Percentiles rank a stretch among this genome's conserved stretches.
Conservation (phyloP, 2,888 invertebrate genomes). For the Brenthis daphne region DNA sequence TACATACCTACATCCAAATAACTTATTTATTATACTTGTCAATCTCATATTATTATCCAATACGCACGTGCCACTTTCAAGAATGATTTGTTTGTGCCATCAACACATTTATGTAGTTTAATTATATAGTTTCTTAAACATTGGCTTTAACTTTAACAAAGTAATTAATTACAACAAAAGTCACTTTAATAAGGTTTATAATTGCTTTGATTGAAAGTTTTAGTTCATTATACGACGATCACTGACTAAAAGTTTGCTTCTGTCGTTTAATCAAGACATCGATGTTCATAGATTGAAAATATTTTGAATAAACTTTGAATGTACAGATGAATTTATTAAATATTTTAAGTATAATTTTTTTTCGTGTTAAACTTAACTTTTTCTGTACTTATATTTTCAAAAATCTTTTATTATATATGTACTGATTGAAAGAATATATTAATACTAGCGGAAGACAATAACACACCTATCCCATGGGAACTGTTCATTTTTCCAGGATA, state of each 20-base stretch:
- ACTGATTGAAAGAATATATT: no score
- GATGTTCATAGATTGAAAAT: constrained; percentile 5
- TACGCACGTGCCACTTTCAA: no score
- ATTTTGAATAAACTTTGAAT: constrained; percentile 8
- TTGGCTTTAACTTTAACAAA: constrained; percentile 3
- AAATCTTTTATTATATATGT: no score
- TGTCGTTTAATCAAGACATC: constrained; percentile 32
- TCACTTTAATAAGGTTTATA: constrained; percentile 24
- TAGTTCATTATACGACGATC: constrained; percentile 25
- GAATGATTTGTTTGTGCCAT: background rate
- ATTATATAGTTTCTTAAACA: background rate
- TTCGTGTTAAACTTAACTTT: no score
- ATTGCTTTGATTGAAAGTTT: constrained; percentile 30
- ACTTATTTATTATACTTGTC: no score
- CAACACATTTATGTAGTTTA: background rate
- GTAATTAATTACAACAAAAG: constrained; percentile 17
- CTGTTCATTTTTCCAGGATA: no score
- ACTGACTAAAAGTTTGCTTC: constrained; percentile 21
- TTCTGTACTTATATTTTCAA: no score
- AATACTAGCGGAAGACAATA: no score
- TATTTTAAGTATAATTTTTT: background rate
- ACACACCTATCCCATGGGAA: no score
- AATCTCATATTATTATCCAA: no score
- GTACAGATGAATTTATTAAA: background rate
- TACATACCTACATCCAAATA: no score